These are phyloP conservation scores for Ondatra zibethicus DNA, from an alignment of 2,113 vertebrate species.

Conservation along the genomic window DNA sequence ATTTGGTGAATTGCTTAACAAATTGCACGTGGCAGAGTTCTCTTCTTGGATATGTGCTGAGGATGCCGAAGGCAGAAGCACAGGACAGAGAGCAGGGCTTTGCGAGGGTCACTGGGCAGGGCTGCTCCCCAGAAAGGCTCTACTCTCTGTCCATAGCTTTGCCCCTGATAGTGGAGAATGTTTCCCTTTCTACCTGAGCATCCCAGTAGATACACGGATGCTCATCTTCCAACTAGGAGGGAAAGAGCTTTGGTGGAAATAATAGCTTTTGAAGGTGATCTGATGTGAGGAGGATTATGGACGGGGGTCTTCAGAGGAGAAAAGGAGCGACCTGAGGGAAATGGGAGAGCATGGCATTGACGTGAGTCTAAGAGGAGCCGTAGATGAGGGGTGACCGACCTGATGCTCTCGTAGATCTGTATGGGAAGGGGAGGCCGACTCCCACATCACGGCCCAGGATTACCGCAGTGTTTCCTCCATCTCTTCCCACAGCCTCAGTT, in stretches of 20 bases:
- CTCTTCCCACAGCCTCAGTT: background rate
- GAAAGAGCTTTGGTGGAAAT: background rate
- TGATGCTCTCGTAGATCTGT: background rate
- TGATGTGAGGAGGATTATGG: background rate
- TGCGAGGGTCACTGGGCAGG: background rate
- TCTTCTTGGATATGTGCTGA: background rate
- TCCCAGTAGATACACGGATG: background rate
- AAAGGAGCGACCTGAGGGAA: background rate
- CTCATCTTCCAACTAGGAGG: background rate
- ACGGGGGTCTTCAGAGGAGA: background rate
- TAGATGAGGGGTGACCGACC: background rate
- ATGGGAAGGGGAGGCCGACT: background rate
- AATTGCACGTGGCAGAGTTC: background rate
- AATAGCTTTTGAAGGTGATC: background rate
- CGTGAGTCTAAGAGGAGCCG: background rate
- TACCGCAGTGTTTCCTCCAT: background rate
- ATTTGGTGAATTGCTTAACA: background rate
- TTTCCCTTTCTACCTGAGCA: background rate
- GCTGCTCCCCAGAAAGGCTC: no score
- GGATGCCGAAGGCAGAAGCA: background rate
- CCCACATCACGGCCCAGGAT: background rate
- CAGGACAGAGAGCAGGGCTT: background rate
- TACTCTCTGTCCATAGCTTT: background rate
- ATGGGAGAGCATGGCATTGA: background rate
- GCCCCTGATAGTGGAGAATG: background rate